Evolutionary conservation across 2,797 vertebrate species (phyloP).

Genomic region (Pseudotriccus pelzelni): DNA sequence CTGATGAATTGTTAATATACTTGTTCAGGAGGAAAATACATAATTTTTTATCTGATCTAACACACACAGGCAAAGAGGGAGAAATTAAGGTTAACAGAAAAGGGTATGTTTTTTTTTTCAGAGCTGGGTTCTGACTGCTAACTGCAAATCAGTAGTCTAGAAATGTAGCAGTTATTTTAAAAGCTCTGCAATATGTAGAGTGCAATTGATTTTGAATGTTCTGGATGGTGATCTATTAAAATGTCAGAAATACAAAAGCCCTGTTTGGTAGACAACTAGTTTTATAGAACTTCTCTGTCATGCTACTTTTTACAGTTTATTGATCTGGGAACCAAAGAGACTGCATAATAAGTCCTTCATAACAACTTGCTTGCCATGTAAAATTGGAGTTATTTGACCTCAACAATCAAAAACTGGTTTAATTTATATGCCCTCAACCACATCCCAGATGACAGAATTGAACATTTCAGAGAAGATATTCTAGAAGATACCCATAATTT

Average conservation of each 20-base stretch:
- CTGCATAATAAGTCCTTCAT: background rate
- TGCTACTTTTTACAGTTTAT: background rate
- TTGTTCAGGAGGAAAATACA: background rate
- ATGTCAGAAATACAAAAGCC: background rate
- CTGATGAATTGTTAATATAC: background rate
- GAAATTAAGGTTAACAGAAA: background rate
- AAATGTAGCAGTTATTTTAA: background rate
- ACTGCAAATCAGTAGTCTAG: background rate
- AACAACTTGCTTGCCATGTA: background rate
- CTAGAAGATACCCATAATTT: background rate
- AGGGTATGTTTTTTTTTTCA: rapidly evolving
- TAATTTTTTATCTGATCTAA: background rate
- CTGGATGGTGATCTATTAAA: background rate
- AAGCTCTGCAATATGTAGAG: background rate
- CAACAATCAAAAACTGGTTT: background rate
- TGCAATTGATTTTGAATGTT: background rate
- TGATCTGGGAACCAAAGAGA: background rate
- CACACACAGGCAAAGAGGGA: background rate
- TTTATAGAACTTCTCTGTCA: background rate
- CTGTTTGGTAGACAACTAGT: background rate
- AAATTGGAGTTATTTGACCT: background rate
- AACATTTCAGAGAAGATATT: background rate
- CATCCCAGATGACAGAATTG: background rate
- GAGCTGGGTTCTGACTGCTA: background rate
- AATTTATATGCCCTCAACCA: background rate